Evolutionary conservation across 2,888 invertebrate genomes (phyloP).

Genomic region (Rhaphigaster nebulosa): DNA sequence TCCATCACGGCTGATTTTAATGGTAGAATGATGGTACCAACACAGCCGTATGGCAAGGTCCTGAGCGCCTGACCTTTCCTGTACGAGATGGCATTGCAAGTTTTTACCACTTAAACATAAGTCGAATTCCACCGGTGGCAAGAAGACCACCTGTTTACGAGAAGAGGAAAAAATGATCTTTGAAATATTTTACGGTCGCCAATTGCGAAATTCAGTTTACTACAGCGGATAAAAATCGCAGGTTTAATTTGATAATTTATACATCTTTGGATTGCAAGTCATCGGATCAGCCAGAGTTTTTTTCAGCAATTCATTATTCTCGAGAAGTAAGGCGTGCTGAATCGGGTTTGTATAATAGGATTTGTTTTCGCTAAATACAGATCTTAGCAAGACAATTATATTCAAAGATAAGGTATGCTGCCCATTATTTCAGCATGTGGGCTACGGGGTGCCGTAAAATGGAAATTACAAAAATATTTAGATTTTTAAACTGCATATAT

Average conservation of each 20-base stretch:
- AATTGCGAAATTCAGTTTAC: not conserved
- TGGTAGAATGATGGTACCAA: not conserved
- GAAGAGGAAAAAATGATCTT: not conserved
- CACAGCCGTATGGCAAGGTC: not conserved
- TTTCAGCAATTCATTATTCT: not conserved
- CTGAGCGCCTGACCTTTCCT: not conserved
- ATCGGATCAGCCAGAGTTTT: not conserved
- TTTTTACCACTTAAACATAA: conserved; percentile 24
- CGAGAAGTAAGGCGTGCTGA: not conserved
- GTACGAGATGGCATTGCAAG: not conserved
- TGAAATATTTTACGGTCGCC: not conserved
- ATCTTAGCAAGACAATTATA: not conserved
- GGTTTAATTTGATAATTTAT: not conserved
- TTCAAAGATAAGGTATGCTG: not conserved
- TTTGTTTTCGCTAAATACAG: not conserved
- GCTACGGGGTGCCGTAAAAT: too few relatives aligned
- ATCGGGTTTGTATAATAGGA: not conserved
- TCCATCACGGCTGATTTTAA: not conserved
- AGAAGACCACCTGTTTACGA: conserved; percentile 35
- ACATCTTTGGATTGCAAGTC: not conserved
- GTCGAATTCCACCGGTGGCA: conserved; percentile 25
- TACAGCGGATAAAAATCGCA: not conserved
- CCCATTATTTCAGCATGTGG: too few relatives aligned
- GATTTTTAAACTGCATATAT: too few relatives aligned
- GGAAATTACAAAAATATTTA: too few relatives aligned